Base-by-base conservation (phyloP, 2,888 invertebrate genomes). In the Polydesmus complanatus region DNA sequence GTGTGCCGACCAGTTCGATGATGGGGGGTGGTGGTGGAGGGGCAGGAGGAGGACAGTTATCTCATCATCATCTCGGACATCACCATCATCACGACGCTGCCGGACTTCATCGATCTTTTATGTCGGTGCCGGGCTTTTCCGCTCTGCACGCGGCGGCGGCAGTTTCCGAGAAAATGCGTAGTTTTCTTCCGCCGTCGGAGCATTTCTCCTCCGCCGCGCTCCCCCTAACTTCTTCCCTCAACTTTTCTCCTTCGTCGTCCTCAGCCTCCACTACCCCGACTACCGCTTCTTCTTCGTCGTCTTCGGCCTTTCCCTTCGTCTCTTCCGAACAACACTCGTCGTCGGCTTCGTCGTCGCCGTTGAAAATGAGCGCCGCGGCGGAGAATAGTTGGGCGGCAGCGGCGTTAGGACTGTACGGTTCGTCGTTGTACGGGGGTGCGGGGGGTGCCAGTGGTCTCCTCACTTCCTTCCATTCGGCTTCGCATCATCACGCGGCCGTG, bases 81-180 rank as follows among this genome's bases (percentile, higher is more conserved):
- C 52, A 52, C n/a, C 52, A 52, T 23, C n/a, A 52, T 23, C 52
- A 52, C n/a, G 11, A 52, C n/a, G 5, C 52, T 8, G 22, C 3
- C n/a, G n/a, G n/a, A 8, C 19, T 56, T 22, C 48, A 21, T 8
- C 22, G 54, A 26, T 25, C 25, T 21, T 54, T 23, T 25, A 22
- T 25, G 22, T 26, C 22, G 5, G 54, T 25, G 11, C 21, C 54
- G 8, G 51, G 51, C n/a, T 51, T 51, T 5, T 51, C 51, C 3
- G 51, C 51, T 51, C 22, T 51, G 22, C 51, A 21, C n/a, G 54
- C 54, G 18, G 54, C 52, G 21, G 52, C 54, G 11, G 54, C 54
- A 25, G 54, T 21, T 11, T 23, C 23, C 11, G 54, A 54, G 11
- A 54, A 54, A 25, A 54, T 54, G 23, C 14, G 54, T 11, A 21